These are phyloP conservation scores for Heterotilapia buettikoferi DNA, from an alignment of 2,113 vertebrate genomes.

Conservation along the genomic window DNA sequence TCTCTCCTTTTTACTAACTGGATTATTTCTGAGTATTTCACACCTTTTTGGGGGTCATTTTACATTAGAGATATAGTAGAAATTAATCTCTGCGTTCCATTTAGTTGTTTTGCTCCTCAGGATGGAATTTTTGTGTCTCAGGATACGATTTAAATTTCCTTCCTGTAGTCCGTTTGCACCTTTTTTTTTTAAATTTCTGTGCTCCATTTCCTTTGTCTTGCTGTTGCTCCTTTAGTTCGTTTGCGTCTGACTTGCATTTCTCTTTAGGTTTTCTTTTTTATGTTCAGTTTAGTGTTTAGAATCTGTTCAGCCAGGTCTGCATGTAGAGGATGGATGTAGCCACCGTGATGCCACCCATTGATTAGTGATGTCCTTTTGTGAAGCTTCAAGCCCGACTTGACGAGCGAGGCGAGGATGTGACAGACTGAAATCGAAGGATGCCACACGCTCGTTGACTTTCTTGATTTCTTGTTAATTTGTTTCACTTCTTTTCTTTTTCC, in stretches of 20 bases:
- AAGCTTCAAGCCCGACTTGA: accelerated
- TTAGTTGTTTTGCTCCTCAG: neutral
- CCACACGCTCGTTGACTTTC: neutral
- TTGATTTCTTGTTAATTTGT: neutral
- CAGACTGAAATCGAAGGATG: neutral
- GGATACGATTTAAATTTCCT: accelerated
- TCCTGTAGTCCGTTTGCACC: neutral
- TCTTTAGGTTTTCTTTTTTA: neutral
- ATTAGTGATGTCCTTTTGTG: neutral
- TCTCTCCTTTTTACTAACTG: neutral
- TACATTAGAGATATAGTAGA: accelerated
- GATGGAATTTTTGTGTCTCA: neutral
- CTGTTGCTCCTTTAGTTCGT: neutral
- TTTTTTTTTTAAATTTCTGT: neutral
- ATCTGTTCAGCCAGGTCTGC: neutral
- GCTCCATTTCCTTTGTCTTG: neutral
- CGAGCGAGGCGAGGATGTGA: neutral
- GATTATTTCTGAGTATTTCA: neutral
- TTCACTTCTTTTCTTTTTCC: neutral
- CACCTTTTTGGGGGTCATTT: neutral
- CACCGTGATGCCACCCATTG: neutral
- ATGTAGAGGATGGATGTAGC: neutral
- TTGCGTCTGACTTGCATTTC: neutral
- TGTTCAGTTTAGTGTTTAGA: accelerated
- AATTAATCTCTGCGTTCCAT: accelerated